Evolutionary conservation across 1,140 invertebrate genomes (phyloP).

Genomic region (Eriosoma lanigerum): DNA sequence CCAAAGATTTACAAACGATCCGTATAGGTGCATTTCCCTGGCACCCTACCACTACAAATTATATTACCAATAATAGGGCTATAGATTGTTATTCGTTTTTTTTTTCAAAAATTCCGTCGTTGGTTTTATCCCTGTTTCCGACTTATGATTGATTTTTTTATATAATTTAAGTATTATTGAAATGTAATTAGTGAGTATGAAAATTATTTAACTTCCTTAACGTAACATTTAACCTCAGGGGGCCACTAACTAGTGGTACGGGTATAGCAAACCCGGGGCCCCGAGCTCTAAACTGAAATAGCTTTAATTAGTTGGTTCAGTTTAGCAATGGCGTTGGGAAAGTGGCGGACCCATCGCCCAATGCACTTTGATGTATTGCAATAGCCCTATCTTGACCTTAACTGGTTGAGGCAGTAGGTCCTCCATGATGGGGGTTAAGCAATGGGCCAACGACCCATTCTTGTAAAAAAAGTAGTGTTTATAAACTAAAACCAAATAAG

Average conservation of each 20-base stretch:
- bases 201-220: no score
- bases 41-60: no score
- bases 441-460: not conserved
- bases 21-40: no score
- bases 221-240: no score
- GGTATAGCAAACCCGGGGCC: slow-evolving; percentile 2
- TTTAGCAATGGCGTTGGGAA: slow-evolving; percentile 3
- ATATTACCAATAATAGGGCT: no score
- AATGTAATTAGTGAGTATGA: no score
- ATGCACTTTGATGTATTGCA: not conserved
- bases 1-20: slow-evolving; percentile 1
- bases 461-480: not conserved
- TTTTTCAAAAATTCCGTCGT: no score
- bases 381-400: not conserved
- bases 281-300: slow-evolving; percentile 1
- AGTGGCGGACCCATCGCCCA: not conserved
- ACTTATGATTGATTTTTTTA: no score
- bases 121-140: no score
- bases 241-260: slow-evolving; percentile 3
- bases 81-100: no score
- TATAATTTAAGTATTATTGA: no score
- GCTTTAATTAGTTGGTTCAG: slow-evolving; percentile 25
- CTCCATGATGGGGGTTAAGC: not conserved
- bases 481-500: not conserved
- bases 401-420: not conserved